Base-by-base conservation (phyloP, 2,888 invertebrate genomes). In the Xestoiulus laeticollis region DNA sequence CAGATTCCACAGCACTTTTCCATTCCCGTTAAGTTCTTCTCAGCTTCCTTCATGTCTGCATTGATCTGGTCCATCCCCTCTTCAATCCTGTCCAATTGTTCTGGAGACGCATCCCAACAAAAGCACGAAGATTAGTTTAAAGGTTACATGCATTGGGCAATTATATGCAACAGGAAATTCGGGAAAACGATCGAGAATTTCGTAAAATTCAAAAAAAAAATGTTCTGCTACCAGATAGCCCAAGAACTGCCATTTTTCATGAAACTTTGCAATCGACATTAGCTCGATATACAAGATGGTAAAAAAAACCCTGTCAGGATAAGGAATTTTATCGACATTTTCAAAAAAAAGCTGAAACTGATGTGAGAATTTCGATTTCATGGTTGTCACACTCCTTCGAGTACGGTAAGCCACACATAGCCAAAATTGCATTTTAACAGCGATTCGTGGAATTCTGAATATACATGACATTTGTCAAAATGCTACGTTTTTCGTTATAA, bases 41-140 rank as follows among this genome's bases (percentile, higher is more conserved):
- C 99, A 26, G 99, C 99, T 93, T 99, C 99, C 91, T 96, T 95
- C 99, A 99, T 99, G 93, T 99, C 99, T 90, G 97, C 96, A 93
- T 99, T 99, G 93, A 99, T 99, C 93, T 99, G 98, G 93, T 99
- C 99, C 98, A 99, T 98, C 82, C 99, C 99, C 94, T 99, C 99
- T 94, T 99, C 99, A 93, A 99, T 97, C 91, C 99, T 95, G 93
- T 99, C 99, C 95, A 99, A 94, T 97, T 99, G 99, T 93, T 99
- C 99, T 98, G 90, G 19, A 48, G 33, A 19, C 48, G 85, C 53
- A 53, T 19, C 86, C 43, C 86, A 53, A 86, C 44, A 86, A 78
- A 78, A 78, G 78, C 30, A 78, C 30, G 10, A 12, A 78, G 78
- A 78, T 78, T 78, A 78, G 78, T 78, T 30, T 12, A 14, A 44